Evolutionary conservation across 2,888 invertebrate genomes (phyloP).

Genomic region (Pheosia tremula): DNA sequence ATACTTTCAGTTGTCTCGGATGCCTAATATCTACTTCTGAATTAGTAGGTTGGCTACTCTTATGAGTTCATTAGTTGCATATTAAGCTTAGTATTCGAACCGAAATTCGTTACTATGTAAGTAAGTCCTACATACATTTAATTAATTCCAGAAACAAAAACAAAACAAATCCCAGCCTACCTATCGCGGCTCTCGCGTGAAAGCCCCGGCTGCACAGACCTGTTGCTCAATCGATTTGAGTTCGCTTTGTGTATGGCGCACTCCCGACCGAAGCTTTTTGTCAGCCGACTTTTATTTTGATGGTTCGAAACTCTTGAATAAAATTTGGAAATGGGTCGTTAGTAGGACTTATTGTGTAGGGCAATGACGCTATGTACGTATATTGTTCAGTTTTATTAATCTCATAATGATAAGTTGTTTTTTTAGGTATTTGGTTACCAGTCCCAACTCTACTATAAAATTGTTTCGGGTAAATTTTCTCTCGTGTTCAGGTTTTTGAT

Average conservation of each 20-base stretch:
- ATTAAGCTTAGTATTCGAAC: no score
- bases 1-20: no score
- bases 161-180: no score
- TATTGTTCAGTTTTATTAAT: no score
- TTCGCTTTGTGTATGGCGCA: constrained; percentile 55
- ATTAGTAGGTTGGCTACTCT: no score
- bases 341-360: constrained; percentile 8
- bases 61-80: no score
- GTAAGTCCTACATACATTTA: no score
- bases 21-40: no score
- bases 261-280: constrained; percentile 47
- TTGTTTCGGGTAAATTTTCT: neutral
- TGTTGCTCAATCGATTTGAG: constrained; percentile 74
- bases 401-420: neutral
- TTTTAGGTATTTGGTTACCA: no score
- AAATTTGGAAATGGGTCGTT: constrained; percentile 11
- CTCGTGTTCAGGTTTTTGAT: constrained; percentile 4
- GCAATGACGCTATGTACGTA: neutral
- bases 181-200: constrained; percentile 22
- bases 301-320: constrained; percentile 19
- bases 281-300: constrained; percentile 38
- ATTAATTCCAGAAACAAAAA: no score
- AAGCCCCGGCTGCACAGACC: constrained; percentile 51
- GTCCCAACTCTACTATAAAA: no score
- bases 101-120: no score